Percentiles rank a stretch among this genome's conserved stretches.
These are phyloP conservation scores for Cyprinodon variegatus DNA, from an alignment of 2,113 vertebrate species.

Conservation along the genomic window DNA sequence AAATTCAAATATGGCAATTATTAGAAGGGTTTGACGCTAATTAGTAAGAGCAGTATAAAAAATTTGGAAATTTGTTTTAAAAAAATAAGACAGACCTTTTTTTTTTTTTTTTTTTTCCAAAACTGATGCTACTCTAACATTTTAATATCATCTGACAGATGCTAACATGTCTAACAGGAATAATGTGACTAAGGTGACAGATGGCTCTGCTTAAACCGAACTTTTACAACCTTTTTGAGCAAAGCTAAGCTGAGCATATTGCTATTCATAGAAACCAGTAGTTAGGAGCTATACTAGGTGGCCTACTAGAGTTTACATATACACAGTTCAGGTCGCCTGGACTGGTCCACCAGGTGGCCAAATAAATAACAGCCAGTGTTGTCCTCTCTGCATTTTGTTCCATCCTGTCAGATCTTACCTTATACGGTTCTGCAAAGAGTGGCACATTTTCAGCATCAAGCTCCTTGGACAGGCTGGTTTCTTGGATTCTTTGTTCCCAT, in stretches of 20 bases:
- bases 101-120: background rate
- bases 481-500: constrained; percentile 88
- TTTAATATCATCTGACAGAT: too few species aligned
- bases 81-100: background rate
- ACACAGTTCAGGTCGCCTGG: background rate
- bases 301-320: background rate
- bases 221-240: background rate
- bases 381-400: background rate
- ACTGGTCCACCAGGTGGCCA: background rate
- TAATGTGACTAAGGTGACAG: background rate
- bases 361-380: background rate
- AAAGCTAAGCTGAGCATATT: background rate
- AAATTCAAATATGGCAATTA: too few species aligned
- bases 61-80: background rate
- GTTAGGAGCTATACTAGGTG: background rate
- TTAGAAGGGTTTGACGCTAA: too few species aligned
- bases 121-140: too few species aligned
- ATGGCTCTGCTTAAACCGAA: background rate
- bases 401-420: constrained; percentile 78
- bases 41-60: too few species aligned
- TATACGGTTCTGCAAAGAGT: constrained; percentile 92
- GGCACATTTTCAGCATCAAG: constrained; percentile 79
- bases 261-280: background rate
- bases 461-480: constrained; percentile 84
- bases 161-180: too few species aligned